Evolutionary conservation across 1,140 invertebrate genomes (phyloP).

Genomic region (Sarcophaga peregrina): DNA sequence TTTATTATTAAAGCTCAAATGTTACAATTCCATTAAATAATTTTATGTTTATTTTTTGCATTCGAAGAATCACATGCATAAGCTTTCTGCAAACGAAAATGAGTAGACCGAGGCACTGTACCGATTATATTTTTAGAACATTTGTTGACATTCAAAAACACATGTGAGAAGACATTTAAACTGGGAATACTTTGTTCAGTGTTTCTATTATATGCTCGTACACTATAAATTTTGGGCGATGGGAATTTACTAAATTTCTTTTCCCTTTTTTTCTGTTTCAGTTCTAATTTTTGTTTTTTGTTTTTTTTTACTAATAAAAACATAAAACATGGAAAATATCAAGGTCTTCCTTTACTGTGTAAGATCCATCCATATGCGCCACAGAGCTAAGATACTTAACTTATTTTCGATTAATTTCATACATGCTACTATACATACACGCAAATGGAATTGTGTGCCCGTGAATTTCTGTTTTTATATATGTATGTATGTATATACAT

Average conservation of each 20-base stretch:
- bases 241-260: background rate
- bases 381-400: too few relatives aligned
- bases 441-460: background rate
- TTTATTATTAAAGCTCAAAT: too few relatives aligned
- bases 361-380: background rate
- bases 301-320: background rate
- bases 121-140: background rate
- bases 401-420: background rate
- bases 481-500: background rate
- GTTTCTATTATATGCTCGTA: background rate
- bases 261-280: background rate
- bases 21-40: too few relatives aligned
- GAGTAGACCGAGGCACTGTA: background rate
- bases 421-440: background rate
- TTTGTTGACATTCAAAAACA: conserved; percentile 26
- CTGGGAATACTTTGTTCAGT: background rate
- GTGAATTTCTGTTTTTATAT: background rate
- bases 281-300: too few relatives aligned
- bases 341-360: conserved; percentile 12
- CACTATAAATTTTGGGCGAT: background rate
- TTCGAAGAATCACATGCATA: too few relatives aligned
- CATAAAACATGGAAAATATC: conserved; percentile 28
- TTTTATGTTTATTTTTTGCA: too few relatives aligned
- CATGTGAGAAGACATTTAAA: conserved; percentile 25
- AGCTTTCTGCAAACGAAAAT: background rate